Base-by-base conservation (phyloP, 2,113 vertebrate genomes). In the Chlorodrepanis virens region DNA sequence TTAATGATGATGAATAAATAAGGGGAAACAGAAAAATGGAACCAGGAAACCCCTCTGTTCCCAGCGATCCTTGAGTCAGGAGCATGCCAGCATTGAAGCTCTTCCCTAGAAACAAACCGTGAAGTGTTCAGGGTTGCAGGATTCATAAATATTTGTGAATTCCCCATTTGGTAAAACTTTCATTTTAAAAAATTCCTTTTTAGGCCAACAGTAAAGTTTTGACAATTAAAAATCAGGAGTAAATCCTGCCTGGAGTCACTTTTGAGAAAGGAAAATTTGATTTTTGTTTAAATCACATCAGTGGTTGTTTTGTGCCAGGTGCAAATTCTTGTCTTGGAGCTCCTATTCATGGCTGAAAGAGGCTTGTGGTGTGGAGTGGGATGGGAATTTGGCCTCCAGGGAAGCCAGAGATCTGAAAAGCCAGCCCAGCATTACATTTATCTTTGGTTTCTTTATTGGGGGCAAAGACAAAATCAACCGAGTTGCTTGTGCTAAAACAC, bases 1-100 rank as follows among this genome's bases (percentile, higher is more conserved):
- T 8, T 60, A 89, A 37, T 53, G n/a, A 8, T 47, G 44, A 27
- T 78, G 27, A 12, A 9, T 47, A 81, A 91, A 78, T 59, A 63
- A 70, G 8, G 11, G 17, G 40, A 81, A 83, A 60, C 42, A 35
- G 9, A 33, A 68, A 57, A 63, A 2, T 9, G 45, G 64, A 72
- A 19, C 3, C 10, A 37, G 35, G 40, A 50, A 82, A 33, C 16
- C 14, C 14, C 64, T 82, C 0, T 0, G 5, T 53, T 40, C 31
- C 83, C n/a, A 10, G 12, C 47, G 40, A 59, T 67, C 47, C 21
- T 40, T 89, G n/a, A 40, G 44, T 39, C 49, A n/a, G 64, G 35
- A 89, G 12, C 16, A 40, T 13, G 11, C 14, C 80, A 80, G 10
- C 33, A 9, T 3, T 33, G 54, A 45, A 67, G 6, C 5, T 57